Evolutionary conservation across 2,888 invertebrate genomes (phyloP).

Genomic region (Drosophila anomalata): DNA sequence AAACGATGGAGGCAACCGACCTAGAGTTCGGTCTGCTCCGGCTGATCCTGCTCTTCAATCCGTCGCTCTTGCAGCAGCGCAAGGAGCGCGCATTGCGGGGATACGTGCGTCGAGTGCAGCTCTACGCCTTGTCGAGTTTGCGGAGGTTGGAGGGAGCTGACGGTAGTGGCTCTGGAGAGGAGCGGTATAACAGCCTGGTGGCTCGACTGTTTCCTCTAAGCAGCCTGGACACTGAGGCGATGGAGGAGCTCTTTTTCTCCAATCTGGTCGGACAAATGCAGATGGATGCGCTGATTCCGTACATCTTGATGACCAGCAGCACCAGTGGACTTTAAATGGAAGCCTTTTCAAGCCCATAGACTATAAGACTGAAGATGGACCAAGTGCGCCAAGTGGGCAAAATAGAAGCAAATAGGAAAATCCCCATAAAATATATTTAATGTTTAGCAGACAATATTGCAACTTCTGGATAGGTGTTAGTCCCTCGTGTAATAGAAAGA

Average conservation of each 20-base stretch:
- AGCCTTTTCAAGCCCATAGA: neutral
- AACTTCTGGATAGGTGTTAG: constrained; percentile 11
- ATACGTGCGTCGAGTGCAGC: constrained; percentile 80
- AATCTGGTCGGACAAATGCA: constrained; percentile 96
- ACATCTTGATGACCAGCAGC: constrained; percentile 88
- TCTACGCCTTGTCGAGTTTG: constrained; percentile 74
- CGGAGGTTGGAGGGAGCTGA: constrained; percentile 63
- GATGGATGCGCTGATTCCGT: constrained; percentile 97
- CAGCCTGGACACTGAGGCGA: constrained; percentile 89
- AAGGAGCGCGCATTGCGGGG: constrained; percentile 74
- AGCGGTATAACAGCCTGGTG: constrained; percentile 85
- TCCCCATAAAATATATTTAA: constrained; percentile 24
- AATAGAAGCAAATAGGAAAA: constrained; percentile 56
- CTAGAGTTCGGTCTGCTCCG: constrained; percentile 95
- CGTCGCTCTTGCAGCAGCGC: constrained; percentile 85
- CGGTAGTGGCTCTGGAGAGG: constrained; percentile 63
- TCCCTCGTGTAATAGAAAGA: constrained; percentile 9
- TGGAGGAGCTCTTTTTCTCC: constrained; percentile 97
- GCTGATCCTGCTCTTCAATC: constrained; percentile 92
- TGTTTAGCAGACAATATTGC: constrained; percentile 31
- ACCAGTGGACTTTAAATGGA: constrained; percentile 61
- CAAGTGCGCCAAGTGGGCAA: constrained; percentile 64
- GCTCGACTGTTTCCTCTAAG: constrained; percentile 89
- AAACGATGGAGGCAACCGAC: constrained; percentile 90
- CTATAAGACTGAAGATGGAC: constrained; percentile 64